Base-by-base conservation (phyloP, 2,888 invertebrate genomes). In the Agapostemon virescens region DNA sequence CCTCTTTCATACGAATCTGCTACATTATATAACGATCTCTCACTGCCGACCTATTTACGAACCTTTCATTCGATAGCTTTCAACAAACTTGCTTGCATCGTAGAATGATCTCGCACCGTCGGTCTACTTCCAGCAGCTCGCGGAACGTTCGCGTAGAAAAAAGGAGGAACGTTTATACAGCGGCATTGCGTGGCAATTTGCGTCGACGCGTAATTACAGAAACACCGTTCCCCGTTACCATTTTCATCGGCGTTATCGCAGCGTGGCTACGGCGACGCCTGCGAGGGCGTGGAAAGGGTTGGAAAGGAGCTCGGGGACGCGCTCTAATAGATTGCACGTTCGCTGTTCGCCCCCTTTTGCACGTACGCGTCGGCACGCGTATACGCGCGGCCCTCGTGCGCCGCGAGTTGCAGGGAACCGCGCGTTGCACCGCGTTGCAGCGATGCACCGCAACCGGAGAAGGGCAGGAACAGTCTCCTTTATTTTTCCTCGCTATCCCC, bases 261-360 rank as follows among this genome's bases (percentile, higher is more conserved):
- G 40, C 70, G 61, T 38, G 69, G 64, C 69, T 72, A 63, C 69
- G 77, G 68, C 71, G 74, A 70, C 71, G 69, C 72, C 70, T 58
- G 58, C 40, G 9, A 40, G 45, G n/a, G 66, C 73, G 13, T 23
- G 23, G n/a, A n/a, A 49, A 45, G 61, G 20, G 67, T 45, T 61
- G 70, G 73, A 38, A 69, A 77, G 55, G 69, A 76, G 49, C 69
- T 40, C 36, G 73, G 86, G 79, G 74, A 79, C 81, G 81, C 78
- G 84, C 88, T 86, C 84, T 89, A 89, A 88, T 89, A 89, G 83
- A 88, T 88, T 88, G 85, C 86, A 83, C 79, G 70, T 61, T 77
- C 73, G 70, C 70, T 30, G 77, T 77, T 77, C 70, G 30, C 26
- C 61, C 75, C 67, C 45, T 70, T 76, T 74, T 42, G 64, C 61